Evolutionary conservation across 2,888 invertebrate species (phyloP), one percentile per base, ranked within the genome.

Genomic region (Aleiodes leptofemur): DNA sequence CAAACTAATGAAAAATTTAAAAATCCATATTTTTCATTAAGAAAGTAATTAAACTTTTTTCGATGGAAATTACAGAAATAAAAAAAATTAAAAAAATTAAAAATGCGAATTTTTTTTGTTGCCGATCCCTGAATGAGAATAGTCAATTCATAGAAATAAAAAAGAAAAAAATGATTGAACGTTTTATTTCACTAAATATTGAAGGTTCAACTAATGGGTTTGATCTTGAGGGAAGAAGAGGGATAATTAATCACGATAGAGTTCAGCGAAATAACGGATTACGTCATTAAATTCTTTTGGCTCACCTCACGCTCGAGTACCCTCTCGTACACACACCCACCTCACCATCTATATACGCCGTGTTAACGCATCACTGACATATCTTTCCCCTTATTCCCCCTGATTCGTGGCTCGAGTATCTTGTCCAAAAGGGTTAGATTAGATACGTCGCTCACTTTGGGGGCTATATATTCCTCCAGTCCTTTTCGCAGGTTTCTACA

Each of bases 371-470:
- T 48, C 14, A 38, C 43, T 59, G 43, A 59, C 61, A 11, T n/a
- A 23, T 51, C n/a, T 16, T 13, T 57, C 55, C 55, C 7, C 16
- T 4, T 23, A 16, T 61, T 56, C 57, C 68, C 29, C 69, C 23
- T 23, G 23, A 11, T 50, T 66, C 55, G 16, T 75, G 66, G 29
- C 74, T 76, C 81, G 83, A 83, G 85, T 87, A 87, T 87, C 87
- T 87, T 86, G 87, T 86, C 85, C 84, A 83, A 83, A 87, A 87
- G 87, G 87, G 88, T 87, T 86, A 86, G 87, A 89, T 89, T 88
- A 87, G 89, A 88, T 85, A 86, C 86, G 85, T 88, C 86, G 86
- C 84, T 85, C 85, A 83, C 83, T 83, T 82, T 77, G 77, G 23
- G 23, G 83, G 84, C 84, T 84, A 85, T 87, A 87, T 86, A 87